These are phyloP conservation scores for Haemorhous mexicanus DNA, from an alignment of 2,113 vertebrate species.

Conservation along the genomic window DNA sequence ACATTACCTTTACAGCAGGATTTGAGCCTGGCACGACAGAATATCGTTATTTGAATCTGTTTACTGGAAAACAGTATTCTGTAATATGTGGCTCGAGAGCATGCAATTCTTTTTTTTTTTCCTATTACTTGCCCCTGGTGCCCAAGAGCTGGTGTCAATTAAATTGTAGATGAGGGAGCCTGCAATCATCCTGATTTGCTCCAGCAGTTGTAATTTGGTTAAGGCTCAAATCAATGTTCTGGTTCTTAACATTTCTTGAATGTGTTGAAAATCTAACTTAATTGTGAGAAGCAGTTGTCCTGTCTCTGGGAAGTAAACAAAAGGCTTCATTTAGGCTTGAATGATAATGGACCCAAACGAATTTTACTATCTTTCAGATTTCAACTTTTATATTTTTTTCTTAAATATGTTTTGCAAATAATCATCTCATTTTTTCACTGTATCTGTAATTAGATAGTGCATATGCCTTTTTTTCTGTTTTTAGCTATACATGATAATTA, in stretches of 20 bases:
- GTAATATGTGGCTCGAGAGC: not conserved
- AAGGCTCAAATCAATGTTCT: slow-evolving; percentile 33
- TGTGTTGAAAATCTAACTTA: slow-evolving; percentile 35
- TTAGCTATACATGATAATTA: not conserved
- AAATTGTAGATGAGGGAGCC: not conserved
- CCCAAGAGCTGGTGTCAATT: slow-evolving; percentile 19
- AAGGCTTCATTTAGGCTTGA: not conserved
- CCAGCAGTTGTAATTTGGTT: slow-evolving; percentile 25
- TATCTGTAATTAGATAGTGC: not conserved
- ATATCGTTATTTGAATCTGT: not conserved
- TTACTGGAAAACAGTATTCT: slow-evolving; percentile 29
- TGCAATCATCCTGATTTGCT: not conserved
- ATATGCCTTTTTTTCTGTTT: not conserved
- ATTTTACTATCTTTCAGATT: slow-evolving; percentile 7
- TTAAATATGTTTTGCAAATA: not conserved
- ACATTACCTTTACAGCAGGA: not conserved
- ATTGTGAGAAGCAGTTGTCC: slow-evolving; percentile 21
- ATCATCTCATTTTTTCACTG: not conserved
- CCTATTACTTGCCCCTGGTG: not conserved
- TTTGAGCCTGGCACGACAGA: not conserved
- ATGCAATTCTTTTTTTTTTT: not conserved
- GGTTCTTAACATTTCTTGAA: not conserved
- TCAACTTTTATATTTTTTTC: not conserved
- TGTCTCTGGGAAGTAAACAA: slow-evolving; percentile 41
- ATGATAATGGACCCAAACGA: not conserved